Base-by-base conservation (phyloP, 2,888 invertebrate species). In the Nipponacmea schrenckii region DNA sequence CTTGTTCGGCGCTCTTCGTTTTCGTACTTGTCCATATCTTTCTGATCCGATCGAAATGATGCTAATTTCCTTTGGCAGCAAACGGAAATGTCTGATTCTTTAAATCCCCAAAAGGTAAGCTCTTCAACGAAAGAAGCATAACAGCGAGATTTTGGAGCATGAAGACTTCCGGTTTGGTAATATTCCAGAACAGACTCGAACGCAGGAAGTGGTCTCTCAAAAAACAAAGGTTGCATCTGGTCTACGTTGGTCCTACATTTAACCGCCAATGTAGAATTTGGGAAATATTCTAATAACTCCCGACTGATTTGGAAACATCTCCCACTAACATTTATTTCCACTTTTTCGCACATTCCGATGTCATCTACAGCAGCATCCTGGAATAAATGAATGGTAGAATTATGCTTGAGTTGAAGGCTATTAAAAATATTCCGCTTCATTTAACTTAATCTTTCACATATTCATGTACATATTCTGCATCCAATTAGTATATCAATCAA, bases 81-180 rank as follows among this genome's bases (percentile, higher is more conserved):
- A 2, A 24, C 24, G 0, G 56, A 56, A 56, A 56, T 56, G 4
- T 56, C 56, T 20, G 56, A 24, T 24, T 56, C 56, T 24, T 24
- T 12, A 56, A 56, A 56, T 56, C 56, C 56, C 56, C 56, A 56
- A 14, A 20, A 56, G 8, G 10, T 15, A 56, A 56, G 10, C 14
- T 56, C 56, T 24, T 45, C 45, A 24, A 26, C 44, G 24, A 68
- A 50, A n/a, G 31, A 50, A 1, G 24, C 39, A 5, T 20, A 62
- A 39, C 68, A 68, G 2, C 50, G 26, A 12, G 68, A 68, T 3
- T 20, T 17, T 31, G 68, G 68, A 24, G 39, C n/a, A 39, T 68
- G 68, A 4, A 68, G 68, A 44, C 56, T 39, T 17, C 39, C 68
- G 7, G 68, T 68, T 24, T 68, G 68, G 24, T 68, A 56, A 62